Evolutionary conservation across 1,140 invertebrate genomes (phyloP), one percentile per base, ranked within the genome.

Genomic region (Marisa cornuarietis): DNA sequence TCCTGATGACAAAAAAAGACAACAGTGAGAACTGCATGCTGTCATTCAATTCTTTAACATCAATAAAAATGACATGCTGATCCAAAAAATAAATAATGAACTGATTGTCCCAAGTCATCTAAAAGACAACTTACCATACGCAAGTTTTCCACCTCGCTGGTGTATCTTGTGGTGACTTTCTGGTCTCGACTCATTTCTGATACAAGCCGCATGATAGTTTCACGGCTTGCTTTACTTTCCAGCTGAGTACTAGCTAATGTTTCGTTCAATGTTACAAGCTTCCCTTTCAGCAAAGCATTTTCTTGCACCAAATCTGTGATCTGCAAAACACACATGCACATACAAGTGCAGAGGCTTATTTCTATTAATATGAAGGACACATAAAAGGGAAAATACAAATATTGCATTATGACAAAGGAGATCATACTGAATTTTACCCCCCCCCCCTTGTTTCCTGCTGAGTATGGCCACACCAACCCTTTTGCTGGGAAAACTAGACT

Each of bases 171-270:
- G 42, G 88, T 84, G 22, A 84, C 77, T 71, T 90, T 89, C 78
- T 91, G 90, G 78, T 91, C 90, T 62, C 87, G 81, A 14, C 89
- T 88, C 61, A 91, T 87, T 80, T 91, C 90, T 49, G 88, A 87
- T 51, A 91, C 90, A 31, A 91, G 85, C 71, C 90, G 86, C 89
- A 90, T 90, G 74, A 91, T 91, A 8, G 91, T 91, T 82, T 91
- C 90, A 42, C 91, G 82, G 82, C 89, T 91, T 1, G 90, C 90
- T 75, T 91, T 90, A n/a, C 85, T 88, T 79, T 91, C 91, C 10
- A 90, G 72, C 77, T 91, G 88, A 62, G 86, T 88, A 69, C 86
- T 88, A 31, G 84, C 84, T n/a, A 89, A 63, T 14, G 84, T 81
- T 81, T 91, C 90, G 81, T 85, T 88, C 77, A 91, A 72, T 11